Percentiles rank a stretch among this genome's conserved stretches.
Conservation (phyloP, 1,140 invertebrate species). For the Papilio helenus region DNA sequence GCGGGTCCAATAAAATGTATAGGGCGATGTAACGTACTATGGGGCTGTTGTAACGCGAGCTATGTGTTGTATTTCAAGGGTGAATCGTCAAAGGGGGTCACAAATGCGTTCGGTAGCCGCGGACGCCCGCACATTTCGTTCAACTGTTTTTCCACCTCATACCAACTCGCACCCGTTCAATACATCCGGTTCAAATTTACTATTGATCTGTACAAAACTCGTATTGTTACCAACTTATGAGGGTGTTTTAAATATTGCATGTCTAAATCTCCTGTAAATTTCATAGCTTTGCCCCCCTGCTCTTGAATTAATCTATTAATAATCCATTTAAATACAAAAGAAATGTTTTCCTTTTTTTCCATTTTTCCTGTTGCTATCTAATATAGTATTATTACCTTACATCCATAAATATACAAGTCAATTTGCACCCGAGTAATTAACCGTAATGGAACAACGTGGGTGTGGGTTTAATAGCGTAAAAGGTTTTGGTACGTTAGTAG, state of each 20-base stretch:
- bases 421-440: slow-evolving; percentile 12
- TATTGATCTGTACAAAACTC: background rate
- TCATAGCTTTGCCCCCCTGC: too few species aligned
- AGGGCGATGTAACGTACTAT: slow-evolving; percentile 35
- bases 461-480: slow-evolving; percentile 33
- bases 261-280: too few species aligned
- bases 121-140: background rate
- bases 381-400: background rate
- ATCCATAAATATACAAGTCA: background rate
- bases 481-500: slow-evolving; percentile 8
- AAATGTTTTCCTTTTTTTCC: background rate
- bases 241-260: background rate
- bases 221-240: background rate
- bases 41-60: slow-evolving; percentile 41
- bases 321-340: too few species aligned
- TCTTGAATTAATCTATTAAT: too few species aligned
- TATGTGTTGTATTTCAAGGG: slow-evolving; percentile 46
- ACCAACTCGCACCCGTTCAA: background rate
- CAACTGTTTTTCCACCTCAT: slow-evolving; percentile 2
- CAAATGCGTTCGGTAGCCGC: slow-evolving; percentile 18
- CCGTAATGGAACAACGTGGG: slow-evolving; percentile 13
- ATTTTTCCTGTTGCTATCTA: background rate
- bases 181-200: slow-evolving; percentile 5
- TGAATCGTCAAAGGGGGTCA: slow-evolving; percentile 39
- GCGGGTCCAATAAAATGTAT: slow-evolving; percentile 35